Evolutionary conservation across 2,888 invertebrate species (phyloP).

Genomic region (Heliconius cydno): DNA sequence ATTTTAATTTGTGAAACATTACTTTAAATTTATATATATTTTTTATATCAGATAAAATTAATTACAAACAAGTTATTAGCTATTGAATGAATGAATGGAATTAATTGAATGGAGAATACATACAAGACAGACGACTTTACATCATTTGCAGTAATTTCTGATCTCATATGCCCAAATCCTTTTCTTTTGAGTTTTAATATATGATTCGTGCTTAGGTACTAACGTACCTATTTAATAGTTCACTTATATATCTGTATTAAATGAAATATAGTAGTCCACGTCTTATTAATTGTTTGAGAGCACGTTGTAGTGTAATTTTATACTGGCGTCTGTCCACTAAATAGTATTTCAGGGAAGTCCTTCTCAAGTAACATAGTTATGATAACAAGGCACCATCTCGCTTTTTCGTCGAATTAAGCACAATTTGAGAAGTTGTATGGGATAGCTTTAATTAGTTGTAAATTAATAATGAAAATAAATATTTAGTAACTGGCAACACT

Average conservation of each 20-base stretch:
- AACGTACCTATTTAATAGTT: background rate
- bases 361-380: conserved; percentile 37
- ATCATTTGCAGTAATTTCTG: background rate
- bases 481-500: conserved; percentile 44
- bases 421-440: conserved; percentile 79
- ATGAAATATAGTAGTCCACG: conserved; percentile 31
- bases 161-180: background rate
- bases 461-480: conserved; percentile 57
- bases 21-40: too few relatives aligned
- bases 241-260: conserved; percentile 11
- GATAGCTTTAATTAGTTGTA: conserved; percentile 82
- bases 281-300: conserved; percentile 36
- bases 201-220: background rate
- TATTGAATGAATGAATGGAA: too few relatives aligned
- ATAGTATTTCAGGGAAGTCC: conserved; percentile 35
- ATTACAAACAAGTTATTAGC: too few relatives aligned
- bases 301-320: conserved; percentile 40
- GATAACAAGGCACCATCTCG: conserved; percentile 50
- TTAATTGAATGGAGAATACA: too few relatives aligned
- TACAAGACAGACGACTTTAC: too few relatives aligned
- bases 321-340: conserved; percentile 33
- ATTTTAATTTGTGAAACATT: background rate
- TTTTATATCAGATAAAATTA: too few relatives aligned
- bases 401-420: conserved; percentile 71
- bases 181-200: background rate